These are phyloP conservation scores for human DNA, from an alignment of 2,113 vertebrate genomes.

Conservation along the genomic window GRCh38 chr1:244826501-244827000, in stretches of 20 bases:
- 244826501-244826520: too few relatives aligned
- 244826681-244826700: neutral
- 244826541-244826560: neutral
- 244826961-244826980: neutral
- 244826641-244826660: neutral
- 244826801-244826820: neutral
- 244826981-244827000: neutral
- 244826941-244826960: neutral
- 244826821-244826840: neutral
- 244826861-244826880: neutral
- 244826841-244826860: neutral
- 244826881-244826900: neutral
- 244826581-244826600: neutral
- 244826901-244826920: neutral
- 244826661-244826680: neutral
- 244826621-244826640: neutral
- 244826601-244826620: neutral
- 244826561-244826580: neutral
- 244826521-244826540: too few relatives aligned
- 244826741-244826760: neutral
- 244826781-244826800: neutral
- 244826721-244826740: neutral
- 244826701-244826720: neutral
- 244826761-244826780: neutral
- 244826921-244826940: neutral